Evolutionary conservation across 1,140 invertebrate species (phyloP).

Genomic region (Parasteatoda tepidariorum): DNA sequence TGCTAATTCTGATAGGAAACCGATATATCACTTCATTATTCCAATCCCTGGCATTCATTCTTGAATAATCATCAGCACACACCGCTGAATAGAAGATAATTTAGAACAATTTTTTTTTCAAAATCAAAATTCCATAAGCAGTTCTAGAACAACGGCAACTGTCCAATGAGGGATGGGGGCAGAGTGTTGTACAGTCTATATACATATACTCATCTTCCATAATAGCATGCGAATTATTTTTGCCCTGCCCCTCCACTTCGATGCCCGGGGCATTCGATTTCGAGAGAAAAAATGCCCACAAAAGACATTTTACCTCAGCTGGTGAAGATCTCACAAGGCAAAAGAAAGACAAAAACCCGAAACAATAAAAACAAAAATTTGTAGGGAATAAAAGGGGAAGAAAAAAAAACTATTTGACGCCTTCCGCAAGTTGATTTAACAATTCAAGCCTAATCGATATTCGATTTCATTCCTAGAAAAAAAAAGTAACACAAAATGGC

Average conservation of each 20-base stretch:
- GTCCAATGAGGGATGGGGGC: background rate
- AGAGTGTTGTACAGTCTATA: background rate
- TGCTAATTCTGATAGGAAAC: background rate
- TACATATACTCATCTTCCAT: background rate
- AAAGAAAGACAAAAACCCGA: constrained; percentile 11
- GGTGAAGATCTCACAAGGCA: constrained; percentile 54
- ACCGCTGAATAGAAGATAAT: constrained; percentile 11
- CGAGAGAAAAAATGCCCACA: background rate
- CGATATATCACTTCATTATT: background rate
- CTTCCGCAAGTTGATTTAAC: constrained; percentile 57
- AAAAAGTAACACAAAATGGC: constrained; percentile 35
- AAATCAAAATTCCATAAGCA: constrained; percentile 36
- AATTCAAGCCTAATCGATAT: constrained; percentile 58
- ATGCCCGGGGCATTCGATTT: constrained; percentile 40
- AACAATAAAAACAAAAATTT: constrained; percentile 14
- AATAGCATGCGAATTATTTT: constrained; percentile 39
- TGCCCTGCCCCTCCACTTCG: constrained; percentile 28
- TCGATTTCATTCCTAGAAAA: constrained; percentile 35
- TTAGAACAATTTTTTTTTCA: constrained; percentile 6
- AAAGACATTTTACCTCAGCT: constrained; percentile 56
- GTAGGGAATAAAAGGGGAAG: background rate
- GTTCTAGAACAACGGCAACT: constrained; percentile 33
- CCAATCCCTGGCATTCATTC: background rate
- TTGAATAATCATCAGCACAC: background rate
- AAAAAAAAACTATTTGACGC: constrained; percentile 34